Conservation (phyloP, 2,113 vertebrate species). For the Myiagra hebetior region DNA sequence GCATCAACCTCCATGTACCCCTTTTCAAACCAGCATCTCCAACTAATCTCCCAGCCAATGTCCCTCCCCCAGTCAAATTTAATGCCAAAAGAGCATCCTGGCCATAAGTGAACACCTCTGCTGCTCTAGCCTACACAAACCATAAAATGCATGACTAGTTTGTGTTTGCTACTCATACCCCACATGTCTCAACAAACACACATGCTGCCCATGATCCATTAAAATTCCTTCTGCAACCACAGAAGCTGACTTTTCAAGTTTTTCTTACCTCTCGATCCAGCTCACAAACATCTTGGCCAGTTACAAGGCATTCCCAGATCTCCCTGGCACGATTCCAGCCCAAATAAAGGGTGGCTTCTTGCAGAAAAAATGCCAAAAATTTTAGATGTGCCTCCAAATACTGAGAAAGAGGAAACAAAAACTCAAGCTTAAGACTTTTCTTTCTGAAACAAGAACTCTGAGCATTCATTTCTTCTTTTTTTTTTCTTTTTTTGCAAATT, state of each 20-base stretch:
- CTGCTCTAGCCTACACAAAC: background rate
- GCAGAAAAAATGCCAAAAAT: slow-evolving; percentile 98
- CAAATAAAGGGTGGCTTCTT: slow-evolving; percentile 97
- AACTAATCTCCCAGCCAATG: background rate
- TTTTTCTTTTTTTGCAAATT: background rate
- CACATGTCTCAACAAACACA: background rate
- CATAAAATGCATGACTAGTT: background rate
- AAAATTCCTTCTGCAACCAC: background rate
- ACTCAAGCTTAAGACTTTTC: slow-evolving; percentile 27
- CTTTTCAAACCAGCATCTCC: background rate
- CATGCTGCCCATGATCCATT: background rate
- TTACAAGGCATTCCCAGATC: slow-evolving; percentile 98
- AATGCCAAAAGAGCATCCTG: background rate
- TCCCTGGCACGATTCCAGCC: slow-evolving; percentile 97
- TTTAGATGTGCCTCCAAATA: slow-evolving; percentile 97
- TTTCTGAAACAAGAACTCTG: background rate
- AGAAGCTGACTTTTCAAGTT: background rate
- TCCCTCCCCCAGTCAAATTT: background rate
- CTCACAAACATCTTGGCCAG: slow-evolving; percentile 94
- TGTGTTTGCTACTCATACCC: background rate
- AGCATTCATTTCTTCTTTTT: background rate
- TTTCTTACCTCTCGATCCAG: slow-evolving; percentile 91
- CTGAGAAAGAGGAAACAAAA: slow-evolving; percentile 70
- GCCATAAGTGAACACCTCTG: background rate
- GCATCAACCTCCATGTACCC: fast-evolving